Percentiles rank a stretch among this genome's conserved stretches.
Conservation (phyloP, 2,113 vertebrate genomes). For the Paradoxurus hermaphroditus region DNA sequence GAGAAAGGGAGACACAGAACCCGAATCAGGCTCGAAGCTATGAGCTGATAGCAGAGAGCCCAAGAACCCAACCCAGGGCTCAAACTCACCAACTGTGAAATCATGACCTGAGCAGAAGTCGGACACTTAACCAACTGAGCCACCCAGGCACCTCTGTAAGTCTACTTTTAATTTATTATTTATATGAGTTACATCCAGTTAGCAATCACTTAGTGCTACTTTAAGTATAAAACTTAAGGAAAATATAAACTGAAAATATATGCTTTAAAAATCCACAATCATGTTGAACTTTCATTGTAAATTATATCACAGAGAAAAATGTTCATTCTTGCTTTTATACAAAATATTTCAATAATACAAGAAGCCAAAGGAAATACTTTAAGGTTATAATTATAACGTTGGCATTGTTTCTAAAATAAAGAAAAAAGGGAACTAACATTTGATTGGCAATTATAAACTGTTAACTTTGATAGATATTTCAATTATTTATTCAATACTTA, state of each 20-base stretch:
- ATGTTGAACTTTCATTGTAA: neutral
- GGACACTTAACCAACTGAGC: too few relatives aligned
- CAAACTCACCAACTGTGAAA: too few relatives aligned
- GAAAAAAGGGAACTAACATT: neutral
- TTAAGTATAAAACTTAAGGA: neutral
- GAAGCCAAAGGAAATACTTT: neutral
- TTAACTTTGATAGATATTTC: neutral
- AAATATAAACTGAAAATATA: conserved; percentile 19
- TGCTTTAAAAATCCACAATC: neutral
- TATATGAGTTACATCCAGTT: conserved; percentile 24
- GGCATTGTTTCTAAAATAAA: neutral
- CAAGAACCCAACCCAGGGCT: too few relatives aligned
- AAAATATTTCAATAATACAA: neutral
- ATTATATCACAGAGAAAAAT: neutral
- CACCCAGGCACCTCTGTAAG: neutral
- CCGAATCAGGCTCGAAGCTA: too few relatives aligned
- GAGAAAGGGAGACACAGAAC: too few relatives aligned
- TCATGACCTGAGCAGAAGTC: too few relatives aligned
- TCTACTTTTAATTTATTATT: conserved; percentile 5
- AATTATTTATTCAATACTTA: neutral
- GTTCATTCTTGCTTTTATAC: neutral
- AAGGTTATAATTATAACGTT: neutral
- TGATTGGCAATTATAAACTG: neutral
- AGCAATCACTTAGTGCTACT: neutral
- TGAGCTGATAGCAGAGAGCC: too few relatives aligned